These are phyloP conservation scores for Sebastes oblongus DNA, from an alignment of 2,797 vertebrate species.

Conservation along the genomic window DNA sequence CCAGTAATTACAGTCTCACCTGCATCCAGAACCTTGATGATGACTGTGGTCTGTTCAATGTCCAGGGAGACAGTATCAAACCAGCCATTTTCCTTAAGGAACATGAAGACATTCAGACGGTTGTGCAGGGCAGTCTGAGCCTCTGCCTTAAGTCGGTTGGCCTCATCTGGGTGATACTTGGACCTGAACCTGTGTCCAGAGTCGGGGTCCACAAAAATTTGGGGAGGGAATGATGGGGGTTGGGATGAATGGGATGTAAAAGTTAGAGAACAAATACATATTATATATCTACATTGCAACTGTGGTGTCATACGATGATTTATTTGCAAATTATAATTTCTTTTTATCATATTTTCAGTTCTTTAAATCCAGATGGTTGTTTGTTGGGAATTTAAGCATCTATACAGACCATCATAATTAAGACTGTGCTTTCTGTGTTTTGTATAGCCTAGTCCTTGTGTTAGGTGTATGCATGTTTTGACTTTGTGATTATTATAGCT, in stretches of 20 bases:
- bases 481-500: slow-evolving; percentile 29
- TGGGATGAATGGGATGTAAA: slow-evolving; percentile 59
- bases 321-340: neutral
- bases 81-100: slow-evolving; percentile 90
- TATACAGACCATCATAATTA: slow-evolving; percentile 17
- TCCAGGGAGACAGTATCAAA: slow-evolving; percentile 89
- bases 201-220: slow-evolving; percentile 49
- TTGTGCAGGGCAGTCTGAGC: slow-evolving; percentile 87
- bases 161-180: slow-evolving; percentile 94
- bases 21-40: slow-evolving; percentile 91
- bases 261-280: slow-evolving; percentile 61
- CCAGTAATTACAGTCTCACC: slow-evolving; percentile 69
- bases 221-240: slow-evolving; percentile 54
- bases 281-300: slow-evolving; percentile 6
- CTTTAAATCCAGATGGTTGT: neutral
- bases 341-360: slow-evolving; percentile 10
- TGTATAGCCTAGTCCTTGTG: slow-evolving; percentile 3
- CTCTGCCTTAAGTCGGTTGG: slow-evolving; percentile 86
- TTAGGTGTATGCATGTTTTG: slow-evolving; percentile 37
- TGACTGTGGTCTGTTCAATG: slow-evolving; percentile 87
- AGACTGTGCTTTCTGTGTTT: slow-evolving; percentile 20
- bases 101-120: slow-evolving; percentile 86
- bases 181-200: slow-evolving; percentile 88
- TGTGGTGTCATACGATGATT: neutral
- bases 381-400: slow-evolving; percentile 4